phyloP scores from a whole-genome alignment of 1,140 invertebrate genomes.

The Trinorchestia longiramus region DNA sequence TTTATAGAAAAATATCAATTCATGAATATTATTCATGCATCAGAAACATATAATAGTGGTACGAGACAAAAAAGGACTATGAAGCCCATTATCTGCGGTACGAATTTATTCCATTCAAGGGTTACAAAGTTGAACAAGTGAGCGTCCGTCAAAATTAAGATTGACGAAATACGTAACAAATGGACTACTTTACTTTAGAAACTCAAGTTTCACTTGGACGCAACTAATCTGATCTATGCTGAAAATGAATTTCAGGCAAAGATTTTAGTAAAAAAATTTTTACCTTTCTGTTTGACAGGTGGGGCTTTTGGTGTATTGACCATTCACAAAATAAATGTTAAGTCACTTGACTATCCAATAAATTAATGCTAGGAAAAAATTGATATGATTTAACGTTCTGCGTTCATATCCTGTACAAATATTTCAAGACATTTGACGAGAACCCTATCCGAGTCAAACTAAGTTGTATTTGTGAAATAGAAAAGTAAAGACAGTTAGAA shows the following conservation, averaged over 20 bases:
- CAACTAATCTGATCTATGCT: not conserved
- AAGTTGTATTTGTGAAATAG: not conserved
- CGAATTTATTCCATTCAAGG: not conserved
- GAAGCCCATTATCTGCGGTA: not conserved
- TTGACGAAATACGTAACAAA: not conserved
- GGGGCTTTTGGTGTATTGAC: not conserved
- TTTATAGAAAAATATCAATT: not conserved
- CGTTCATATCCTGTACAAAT: too few species aligned
- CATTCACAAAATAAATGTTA: not conserved
- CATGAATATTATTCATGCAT: not conserved
- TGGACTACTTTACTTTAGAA: not conserved
- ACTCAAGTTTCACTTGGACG: not conserved
- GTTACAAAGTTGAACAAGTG: not conserved
- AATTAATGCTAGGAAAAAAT: not conserved
- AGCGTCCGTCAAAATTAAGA: not conserved
- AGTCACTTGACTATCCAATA: not conserved
- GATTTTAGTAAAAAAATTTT: too few species aligned
- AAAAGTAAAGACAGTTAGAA: not conserved
- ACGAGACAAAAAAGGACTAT: not conserved
- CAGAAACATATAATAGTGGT: not conserved
- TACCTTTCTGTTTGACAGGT: not conserved
- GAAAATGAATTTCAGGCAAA: not conserved
- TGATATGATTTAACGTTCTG: not conserved
- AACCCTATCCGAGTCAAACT: not conserved
- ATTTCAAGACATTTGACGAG: too few species aligned